Conservation (phyloP, 2,888 invertebrate genomes). For the Leptopilina drosophilae region DNA sequence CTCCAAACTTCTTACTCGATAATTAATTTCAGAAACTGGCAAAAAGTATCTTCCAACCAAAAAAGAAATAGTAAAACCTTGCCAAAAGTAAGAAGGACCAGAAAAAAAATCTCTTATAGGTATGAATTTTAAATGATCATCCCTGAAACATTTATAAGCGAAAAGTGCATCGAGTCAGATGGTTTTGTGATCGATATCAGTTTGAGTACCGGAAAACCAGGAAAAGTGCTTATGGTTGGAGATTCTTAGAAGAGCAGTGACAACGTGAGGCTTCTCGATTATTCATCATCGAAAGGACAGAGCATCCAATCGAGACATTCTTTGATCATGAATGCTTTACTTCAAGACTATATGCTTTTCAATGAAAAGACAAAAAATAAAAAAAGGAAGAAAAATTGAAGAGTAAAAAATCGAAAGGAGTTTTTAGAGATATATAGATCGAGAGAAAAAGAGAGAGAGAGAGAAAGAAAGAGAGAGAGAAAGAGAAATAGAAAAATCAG, state of each 20-base stretch:
- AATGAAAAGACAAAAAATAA: not conserved
- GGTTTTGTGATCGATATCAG: constrained; percentile 29
- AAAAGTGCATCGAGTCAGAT: constrained; percentile 10
- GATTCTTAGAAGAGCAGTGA: constrained; percentile 42
- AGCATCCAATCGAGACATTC: constrained; percentile 63
- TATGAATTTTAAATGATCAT: constrained; percentile 3
- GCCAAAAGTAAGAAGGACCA: too few species aligned
- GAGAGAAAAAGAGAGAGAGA: not conserved
- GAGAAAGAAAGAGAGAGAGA: not conserved
- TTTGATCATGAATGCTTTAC: constrained; percentile 63
- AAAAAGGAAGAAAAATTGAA: not conserved
- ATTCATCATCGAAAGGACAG: constrained; percentile 63
- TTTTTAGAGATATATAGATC: not conserved
- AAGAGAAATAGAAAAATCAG: not conserved
- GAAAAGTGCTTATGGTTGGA: constrained; percentile 50
- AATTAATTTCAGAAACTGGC: too few species aligned
- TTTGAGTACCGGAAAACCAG: constrained; percentile 38
- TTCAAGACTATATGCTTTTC: constrained; percentile 19
- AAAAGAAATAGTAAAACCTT: too few species aligned
- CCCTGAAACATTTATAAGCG: not conserved
- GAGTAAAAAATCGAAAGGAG: not conserved
- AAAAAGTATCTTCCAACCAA: too few species aligned
- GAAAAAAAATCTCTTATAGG: not conserved
- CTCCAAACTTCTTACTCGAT: too few species aligned
- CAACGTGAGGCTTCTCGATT: constrained; percentile 59